Percentiles rank a stretch among this genome's conserved stretches.
Conservation (phyloP, 2,797 vertebrate genomes). For the Chiroxiphia lanceolata region DNA sequence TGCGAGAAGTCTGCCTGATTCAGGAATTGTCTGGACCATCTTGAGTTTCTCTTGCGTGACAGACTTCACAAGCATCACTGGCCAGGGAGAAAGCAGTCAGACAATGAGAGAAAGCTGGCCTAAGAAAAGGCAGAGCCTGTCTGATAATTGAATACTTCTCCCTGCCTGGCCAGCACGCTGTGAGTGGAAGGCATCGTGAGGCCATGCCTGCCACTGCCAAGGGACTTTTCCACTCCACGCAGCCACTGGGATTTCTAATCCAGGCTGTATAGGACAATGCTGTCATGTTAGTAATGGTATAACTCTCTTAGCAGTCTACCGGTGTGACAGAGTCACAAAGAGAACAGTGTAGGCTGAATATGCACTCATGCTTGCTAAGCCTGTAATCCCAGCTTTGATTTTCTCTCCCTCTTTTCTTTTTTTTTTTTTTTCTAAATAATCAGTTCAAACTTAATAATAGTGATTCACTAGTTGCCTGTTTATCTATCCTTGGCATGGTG, state of each 20-base stretch:
- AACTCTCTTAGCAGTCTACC: slow-evolving; percentile 63
- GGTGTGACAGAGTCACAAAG: slow-evolving; percentile 63
- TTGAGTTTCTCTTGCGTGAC: slow-evolving; percentile 51
- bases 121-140: slow-evolving; percentile 30
- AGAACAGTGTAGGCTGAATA: slow-evolving; percentile 66
- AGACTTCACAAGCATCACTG: slow-evolving; percentile 55
- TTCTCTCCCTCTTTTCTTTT: background rate
- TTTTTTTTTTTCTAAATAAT: background rate
- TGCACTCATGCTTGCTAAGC: slow-evolving; percentile 56
- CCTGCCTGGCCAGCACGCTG: background rate
- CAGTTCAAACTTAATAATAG: slow-evolving; percentile 37
- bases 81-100: slow-evolving; percentile 43
- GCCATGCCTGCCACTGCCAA: slow-evolving; percentile 48
- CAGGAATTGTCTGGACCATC: slow-evolving; percentile 35
- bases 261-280: slow-evolving; percentile 57
- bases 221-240: slow-evolving; percentile 14
- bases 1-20: slow-evolving; percentile 13
- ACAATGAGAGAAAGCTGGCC: slow-evolving; percentile 25
- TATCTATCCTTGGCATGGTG: background rate
- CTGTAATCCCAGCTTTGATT: slow-evolving; percentile 66
- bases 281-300: slow-evolving; percentile 65
- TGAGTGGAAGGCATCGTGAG: background rate
- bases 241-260: slow-evolving; percentile 56
- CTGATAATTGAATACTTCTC: slow-evolving; percentile 45
- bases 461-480: slow-evolving; percentile 48